Percentiles rank a stretch among this genome's conserved stretches.
phyloP scores from a whole-genome alignment of 2,797 vertebrate genomes.

The Myotis pilosus region DNA sequence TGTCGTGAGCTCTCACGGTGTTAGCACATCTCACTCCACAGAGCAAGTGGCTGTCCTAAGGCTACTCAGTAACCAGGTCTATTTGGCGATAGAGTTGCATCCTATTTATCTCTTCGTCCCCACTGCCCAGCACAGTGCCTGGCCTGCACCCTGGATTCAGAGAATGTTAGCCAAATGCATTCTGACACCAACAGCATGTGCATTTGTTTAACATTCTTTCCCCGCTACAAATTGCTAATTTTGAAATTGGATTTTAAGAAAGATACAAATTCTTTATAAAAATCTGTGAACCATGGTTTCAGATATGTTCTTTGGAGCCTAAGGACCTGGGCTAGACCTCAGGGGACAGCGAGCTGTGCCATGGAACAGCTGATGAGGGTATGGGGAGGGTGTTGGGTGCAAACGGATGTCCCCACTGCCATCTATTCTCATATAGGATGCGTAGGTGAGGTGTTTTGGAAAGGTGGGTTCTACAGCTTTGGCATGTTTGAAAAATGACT shows the following conservation, averaged over 20 bases:
- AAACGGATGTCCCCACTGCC: background rate
- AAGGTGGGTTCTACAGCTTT: background rate
- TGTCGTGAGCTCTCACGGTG: background rate
- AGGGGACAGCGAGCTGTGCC: background rate
- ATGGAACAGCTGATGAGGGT: background rate
- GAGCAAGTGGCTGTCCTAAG: background rate
- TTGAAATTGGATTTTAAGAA: slow-evolving; percentile 39
- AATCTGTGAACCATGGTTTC: background rate
- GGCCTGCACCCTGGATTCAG: background rate
- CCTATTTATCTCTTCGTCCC: background rate
- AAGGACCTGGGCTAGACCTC: background rate
- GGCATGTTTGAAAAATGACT: background rate
- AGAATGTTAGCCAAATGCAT: background rate
- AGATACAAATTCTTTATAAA: slow-evolving; percentile 30
- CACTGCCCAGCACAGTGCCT: background rate
- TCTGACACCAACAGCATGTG: background rate
- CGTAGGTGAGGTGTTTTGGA: background rate
- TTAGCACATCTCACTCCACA: background rate
- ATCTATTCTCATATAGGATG: background rate
- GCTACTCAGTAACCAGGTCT: background rate
- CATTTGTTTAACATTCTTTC: background rate
- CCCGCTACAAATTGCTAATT: background rate
- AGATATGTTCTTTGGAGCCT: background rate
- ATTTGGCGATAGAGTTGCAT: background rate
- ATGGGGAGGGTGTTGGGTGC: rapidly evolving